Base-by-base conservation (phyloP, 2,888 invertebrate genomes). In the Melieria picta region DNA sequence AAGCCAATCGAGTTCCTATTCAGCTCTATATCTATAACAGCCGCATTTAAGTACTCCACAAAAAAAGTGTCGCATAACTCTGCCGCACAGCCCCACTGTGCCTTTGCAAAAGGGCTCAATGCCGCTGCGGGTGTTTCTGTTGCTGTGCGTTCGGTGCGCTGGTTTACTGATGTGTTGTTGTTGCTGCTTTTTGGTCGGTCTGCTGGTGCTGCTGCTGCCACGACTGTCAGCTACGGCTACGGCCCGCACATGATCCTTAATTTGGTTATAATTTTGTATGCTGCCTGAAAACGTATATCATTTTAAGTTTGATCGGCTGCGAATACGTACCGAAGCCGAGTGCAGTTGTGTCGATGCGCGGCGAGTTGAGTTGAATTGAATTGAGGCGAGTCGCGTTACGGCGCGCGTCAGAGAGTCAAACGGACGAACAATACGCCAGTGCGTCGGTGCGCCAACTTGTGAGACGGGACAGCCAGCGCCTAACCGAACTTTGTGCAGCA, bases 261-360 rank as follows among this genome's bases (percentile, higher is more conserved):
- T 86, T 85, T 85, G 80, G 84, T 85, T 85, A 85, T 82, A 82
- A 82, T 83, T 84, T 84, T 84, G 82, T 83, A 80, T 82, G 80
- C 80, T 84, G 84, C 79, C 80, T 84, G 84, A 82, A 83, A 84
- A 84, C 82, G 84, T 83, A 86, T 85, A 86, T 87, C 86, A 86
- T 86, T 87, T 86, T 84, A 83, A 86, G 84, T 86, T 85, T 85
- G 86, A 86, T 85, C 86, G 86, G 85, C 85, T 83, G 86, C 83
- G 86, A 84, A 85, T 86, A 83, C 85, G 83, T 84, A 85, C 81
- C 81, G 80, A 68, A 10, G 9, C 16, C n/a, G 57, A 13, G 57
- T 57, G 30, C 57, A 57, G 64, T 71, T 50, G n/a, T 45, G 50
- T 47, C 50, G 62, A 10, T 56, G 61, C 11, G 48, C 45, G 45